phyloP scores from a whole-genome alignment of 1,140 invertebrate species.

The Macrotrachela quadricornifera region DNA sequence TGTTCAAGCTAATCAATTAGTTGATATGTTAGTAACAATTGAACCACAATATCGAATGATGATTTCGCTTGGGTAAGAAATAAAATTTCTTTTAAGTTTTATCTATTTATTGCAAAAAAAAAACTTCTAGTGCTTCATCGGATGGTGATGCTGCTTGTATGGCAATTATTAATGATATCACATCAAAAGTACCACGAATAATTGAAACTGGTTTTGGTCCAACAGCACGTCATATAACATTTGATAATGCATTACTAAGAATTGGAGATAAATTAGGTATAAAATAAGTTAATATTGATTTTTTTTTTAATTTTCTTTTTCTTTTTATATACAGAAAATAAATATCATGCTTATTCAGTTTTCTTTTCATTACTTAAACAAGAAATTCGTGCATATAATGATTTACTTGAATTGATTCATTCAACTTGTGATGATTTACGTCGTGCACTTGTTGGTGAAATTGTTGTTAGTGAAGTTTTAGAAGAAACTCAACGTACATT shows the following conservation, averaged over 20 bases:
- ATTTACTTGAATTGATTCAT: constrained; percentile 44
- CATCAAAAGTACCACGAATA: background rate
- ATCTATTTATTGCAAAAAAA: background rate
- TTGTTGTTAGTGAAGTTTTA: constrained; percentile 61
- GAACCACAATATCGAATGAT: constrained; percentile 15
- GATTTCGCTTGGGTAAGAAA: background rate
- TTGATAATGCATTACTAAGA: background rate
- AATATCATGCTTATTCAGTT: constrained; percentile 16
- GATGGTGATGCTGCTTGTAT: background rate
- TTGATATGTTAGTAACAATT: constrained; percentile 22
- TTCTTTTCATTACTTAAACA: constrained; percentile 58
- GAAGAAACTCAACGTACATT: constrained; percentile 55
- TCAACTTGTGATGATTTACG: constrained; percentile 44
- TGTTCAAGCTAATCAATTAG: constrained; percentile 17
- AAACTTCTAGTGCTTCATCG: background rate
- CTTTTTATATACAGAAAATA: background rate
- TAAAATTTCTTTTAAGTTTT: background rate
- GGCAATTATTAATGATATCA: background rate
- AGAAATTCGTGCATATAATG: constrained; percentile 61
- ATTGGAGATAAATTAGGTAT: background rate
- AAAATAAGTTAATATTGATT: background rate
- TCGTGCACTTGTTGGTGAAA: constrained; percentile 54
- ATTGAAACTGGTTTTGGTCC: background rate
- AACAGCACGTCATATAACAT: background rate
- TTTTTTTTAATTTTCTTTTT: background rate